Evolutionary conservation across 2,888 invertebrate genomes (phyloP), one percentile per base, ranked within the genome.

Genomic region (Saturnia japonica): DNA sequence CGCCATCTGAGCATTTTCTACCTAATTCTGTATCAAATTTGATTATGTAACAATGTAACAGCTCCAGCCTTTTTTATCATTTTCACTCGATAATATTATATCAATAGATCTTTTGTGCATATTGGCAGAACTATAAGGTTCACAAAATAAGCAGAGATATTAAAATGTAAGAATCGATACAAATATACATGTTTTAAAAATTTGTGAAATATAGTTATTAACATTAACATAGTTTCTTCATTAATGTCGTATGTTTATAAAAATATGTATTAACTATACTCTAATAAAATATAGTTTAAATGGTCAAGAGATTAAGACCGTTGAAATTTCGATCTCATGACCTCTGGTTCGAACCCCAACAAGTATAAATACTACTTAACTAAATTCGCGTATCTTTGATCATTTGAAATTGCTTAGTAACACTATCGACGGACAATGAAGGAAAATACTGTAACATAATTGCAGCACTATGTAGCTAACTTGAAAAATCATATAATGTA

Each of bases 1-100:
- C 91, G 91, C 93, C 93, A 93, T 94, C 91, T 93, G 93, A 90
- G 90, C 90, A 91, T 89, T 91, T 86, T 85, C 87, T 82, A 87
- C 88, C 90, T 92, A 91, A 93, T 92, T 89, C 89, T 86, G 88
- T 90, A 86, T 85, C 90, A 89, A 90, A 92, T 93, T 92, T 91
- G 90, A 91, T 91, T 90, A 90, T 87, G 87, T 87, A 87, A 88
- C 87, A 87, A 88, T 89, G 86, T 85, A 84, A 79, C 76, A 80
- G 77, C 78, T 77, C 47, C 60, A 51, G 66, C 51, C n/a, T 54
- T 70, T 67, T 70, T 70, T 70, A 66, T 66, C 8, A 67, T 60
- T 66, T 67, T 64, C 42, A 22, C 28, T 28, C 57, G 57, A 60
- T 28, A 28, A 25, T 60, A 11, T 60, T 60, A 57, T 19, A 22